Percentiles rank a stretch among this genome's conserved stretches.
Evolutionary conservation across 1,140 invertebrate genomes (phyloP).

Genomic region (Babylonia areolata): DNA sequence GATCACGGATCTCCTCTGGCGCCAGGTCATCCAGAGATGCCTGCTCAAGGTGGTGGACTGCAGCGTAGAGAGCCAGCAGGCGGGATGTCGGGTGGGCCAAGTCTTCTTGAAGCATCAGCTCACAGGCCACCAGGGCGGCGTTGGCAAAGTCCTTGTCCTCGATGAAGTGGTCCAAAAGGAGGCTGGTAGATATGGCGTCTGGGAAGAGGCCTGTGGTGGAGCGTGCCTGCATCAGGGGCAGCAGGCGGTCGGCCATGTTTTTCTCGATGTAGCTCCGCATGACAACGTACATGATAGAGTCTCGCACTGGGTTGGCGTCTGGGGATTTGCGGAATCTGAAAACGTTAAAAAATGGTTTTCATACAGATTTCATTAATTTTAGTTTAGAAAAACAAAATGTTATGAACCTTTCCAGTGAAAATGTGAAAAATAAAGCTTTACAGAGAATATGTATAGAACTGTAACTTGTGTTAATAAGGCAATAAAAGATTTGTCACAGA

Average conservation of each 20-base stretch:
- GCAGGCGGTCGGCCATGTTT: slow-evolving; percentile 80
- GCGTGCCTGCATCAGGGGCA: slow-evolving; percentile 86
- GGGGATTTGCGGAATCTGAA: slow-evolving; percentile 83
- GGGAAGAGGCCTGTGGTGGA: slow-evolving; percentile 92
- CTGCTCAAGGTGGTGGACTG: slow-evolving; percentile 46
- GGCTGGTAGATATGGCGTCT: slow-evolving; percentile 86
- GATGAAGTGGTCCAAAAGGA: slow-evolving; percentile 89
- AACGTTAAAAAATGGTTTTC: too few relatives aligned
- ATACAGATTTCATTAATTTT: too few relatives aligned
- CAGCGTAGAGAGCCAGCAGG: slow-evolving; percentile 76
- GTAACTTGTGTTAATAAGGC: too few relatives aligned
- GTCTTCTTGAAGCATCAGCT: slow-evolving; percentile 94
- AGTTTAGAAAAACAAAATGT: too few relatives aligned
- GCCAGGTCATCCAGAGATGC: slow-evolving; percentile 39
- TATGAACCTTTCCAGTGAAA: too few relatives aligned
- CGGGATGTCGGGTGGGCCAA: slow-evolving; percentile 84
- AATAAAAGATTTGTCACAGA: too few relatives aligned
- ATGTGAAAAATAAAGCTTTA: too few relatives aligned
- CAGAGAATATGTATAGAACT: too few relatives aligned
- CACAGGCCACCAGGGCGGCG: slow-evolving; percentile 85
- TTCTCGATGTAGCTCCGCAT: slow-evolving; percentile 82
- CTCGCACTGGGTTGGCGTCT: slow-evolving; percentile 82
- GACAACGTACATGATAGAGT: slow-evolving; percentile 89
- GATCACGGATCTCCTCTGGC: slow-evolving; percentile 37
- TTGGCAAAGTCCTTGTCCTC: slow-evolving; percentile 82